A percentile compares a stretch with the other conserved stretches of the same genome.
phyloP scores from a whole-genome alignment of 2,113 vertebrate species.

The Archilochus colubris region DNA sequence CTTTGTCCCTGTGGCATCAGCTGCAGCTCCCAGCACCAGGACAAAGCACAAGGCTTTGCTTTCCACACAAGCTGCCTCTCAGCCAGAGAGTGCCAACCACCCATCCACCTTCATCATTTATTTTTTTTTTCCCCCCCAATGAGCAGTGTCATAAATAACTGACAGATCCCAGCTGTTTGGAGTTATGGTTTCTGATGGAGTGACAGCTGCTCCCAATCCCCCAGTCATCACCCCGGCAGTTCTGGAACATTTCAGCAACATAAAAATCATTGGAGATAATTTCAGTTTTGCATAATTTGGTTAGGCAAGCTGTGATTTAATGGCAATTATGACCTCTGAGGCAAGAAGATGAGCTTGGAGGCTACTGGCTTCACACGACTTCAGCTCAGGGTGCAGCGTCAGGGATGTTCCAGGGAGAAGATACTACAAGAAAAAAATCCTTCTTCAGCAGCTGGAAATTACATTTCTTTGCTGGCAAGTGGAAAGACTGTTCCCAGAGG shows the following conservation, averaged over 20 bases:
- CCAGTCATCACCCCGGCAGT: conserved; percentile 75
- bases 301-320: conserved; percentile 72
- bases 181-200: conserved; percentile 78
- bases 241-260: conserved; percentile 75
- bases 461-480: not conserved
- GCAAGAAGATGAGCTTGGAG: conserved; percentile 54
- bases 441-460: conserved; percentile 35
- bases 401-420: conserved; percentile 29
- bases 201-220: conserved; percentile 81
- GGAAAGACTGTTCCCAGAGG: conserved; percentile 19
- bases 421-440: not conserved
- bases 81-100: not conserved
- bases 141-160: conserved; percentile 62
- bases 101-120: conserved; percentile 15
- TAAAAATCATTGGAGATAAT: conserved; percentile 81
- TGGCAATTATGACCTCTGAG: conserved; percentile 74
- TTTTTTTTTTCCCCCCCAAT: not conserved
- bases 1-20: not conserved
- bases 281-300: conserved; percentile 80
- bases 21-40: not conserved
- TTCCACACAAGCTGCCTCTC: not conserved
- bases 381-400: not conserved
- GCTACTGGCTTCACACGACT: not conserved
- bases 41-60: not conserved
- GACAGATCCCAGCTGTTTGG: conserved; percentile 82